Conservation (phyloP, 2,113 vertebrate genomes). For the Carassius gibelio region DNA sequence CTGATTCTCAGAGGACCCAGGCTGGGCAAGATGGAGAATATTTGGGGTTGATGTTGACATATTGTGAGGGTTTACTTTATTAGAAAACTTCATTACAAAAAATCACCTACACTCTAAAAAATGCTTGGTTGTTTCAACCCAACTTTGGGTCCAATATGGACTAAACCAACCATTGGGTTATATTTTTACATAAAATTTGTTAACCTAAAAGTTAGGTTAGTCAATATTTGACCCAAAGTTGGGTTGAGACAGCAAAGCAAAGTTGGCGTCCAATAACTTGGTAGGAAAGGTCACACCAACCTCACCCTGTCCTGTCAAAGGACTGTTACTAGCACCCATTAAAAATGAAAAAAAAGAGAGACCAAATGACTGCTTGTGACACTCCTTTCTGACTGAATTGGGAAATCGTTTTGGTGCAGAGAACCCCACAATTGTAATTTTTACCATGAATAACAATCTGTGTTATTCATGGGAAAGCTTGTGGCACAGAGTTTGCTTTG, state of each 20-base stretch:
- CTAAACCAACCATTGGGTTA: no score
- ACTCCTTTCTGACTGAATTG: neutral
- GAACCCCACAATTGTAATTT: neutral
- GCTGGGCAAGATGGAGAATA: neutral
- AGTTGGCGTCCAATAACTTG: neutral
- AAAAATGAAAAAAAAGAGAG: neutral
- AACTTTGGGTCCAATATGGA: no score
- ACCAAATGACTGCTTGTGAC: neutral
- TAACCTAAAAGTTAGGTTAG: no score
- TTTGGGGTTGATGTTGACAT: neutral
- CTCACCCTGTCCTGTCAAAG: neutral
- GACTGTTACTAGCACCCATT: neutral
- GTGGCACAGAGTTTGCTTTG: neutral
- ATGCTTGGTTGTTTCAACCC: no score
- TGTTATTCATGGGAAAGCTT: no score
- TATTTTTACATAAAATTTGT: no score
- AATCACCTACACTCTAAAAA: no score
- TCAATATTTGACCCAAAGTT: no score
- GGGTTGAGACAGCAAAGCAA: neutral
- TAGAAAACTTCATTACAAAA: no score
- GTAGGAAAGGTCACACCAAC: neutral
- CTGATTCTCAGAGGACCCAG: slow-evolving; percentile 65
- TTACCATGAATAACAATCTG: neutral
- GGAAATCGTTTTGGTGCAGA: neutral
- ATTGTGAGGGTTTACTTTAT: neutral